phyloP scores from a whole-genome alignment of 2,797 vertebrate species.

The Muscicapa comitata region DNA sequence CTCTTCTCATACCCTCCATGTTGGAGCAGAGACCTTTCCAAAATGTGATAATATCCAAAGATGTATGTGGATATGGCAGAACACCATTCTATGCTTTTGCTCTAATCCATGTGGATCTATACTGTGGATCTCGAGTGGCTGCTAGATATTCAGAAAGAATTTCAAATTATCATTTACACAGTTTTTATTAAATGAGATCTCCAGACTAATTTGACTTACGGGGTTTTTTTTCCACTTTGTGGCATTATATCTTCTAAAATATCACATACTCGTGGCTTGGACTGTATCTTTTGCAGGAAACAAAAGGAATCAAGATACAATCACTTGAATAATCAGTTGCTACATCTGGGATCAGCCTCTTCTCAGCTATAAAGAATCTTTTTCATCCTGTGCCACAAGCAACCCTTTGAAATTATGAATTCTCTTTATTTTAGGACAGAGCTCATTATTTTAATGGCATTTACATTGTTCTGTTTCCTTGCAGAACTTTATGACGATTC shows the following conservation, averaged over 20 bases:
- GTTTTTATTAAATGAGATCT: background rate
- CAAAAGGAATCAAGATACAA: background rate
- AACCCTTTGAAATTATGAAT: background rate
- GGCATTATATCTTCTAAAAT: background rate
- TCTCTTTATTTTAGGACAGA: background rate
- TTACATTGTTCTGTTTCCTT: background rate
- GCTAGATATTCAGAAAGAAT: background rate
- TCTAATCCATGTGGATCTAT: background rate
- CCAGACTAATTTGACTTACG: background rate
- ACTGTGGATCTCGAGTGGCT: background rate
- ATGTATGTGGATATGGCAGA: background rate
- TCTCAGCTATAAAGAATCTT: slow-evolving; percentile 8
- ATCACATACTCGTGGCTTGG: background rate
- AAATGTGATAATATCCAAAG: background rate
- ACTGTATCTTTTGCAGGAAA: background rate
- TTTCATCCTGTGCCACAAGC: background rate
- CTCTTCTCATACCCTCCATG: background rate
- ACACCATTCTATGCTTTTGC: background rate
- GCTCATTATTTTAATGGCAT: background rate
- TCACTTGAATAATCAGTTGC: background rate
- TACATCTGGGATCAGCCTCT: background rate
- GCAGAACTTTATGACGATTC: background rate
- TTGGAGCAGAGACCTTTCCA: background rate
- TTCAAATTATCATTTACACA: background rate
- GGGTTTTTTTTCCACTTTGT: background rate